phyloP scores from a whole-genome alignment of 2,113 vertebrate species.

The Varanus salvator region DNA sequence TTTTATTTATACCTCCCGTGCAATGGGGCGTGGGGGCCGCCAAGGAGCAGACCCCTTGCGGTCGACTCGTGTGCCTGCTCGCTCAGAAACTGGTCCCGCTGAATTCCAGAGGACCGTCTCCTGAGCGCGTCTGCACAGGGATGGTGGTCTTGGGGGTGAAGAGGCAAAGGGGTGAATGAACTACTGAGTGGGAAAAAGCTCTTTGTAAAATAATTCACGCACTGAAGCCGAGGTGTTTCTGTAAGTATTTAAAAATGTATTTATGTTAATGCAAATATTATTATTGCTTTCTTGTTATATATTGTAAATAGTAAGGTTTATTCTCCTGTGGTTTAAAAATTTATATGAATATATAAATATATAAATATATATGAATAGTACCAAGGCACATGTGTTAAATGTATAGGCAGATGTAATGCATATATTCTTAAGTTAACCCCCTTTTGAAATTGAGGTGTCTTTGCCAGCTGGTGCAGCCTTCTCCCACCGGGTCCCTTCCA shows the following conservation, averaged over 20 bases:
- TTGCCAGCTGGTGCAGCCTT: conserved; percentile 3
- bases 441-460: conserved; percentile 68
- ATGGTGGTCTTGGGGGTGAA: conserved; percentile 19
- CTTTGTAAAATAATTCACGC: conserved; percentile 84
- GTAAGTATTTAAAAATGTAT: conserved; percentile 86
- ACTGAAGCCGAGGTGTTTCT: conserved; percentile 88
- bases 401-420: conserved; percentile 69
- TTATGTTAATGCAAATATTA: conserved; percentile 82
- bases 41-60: not conserved
- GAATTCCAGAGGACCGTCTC: not conserved
- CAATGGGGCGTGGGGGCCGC: not conserved
- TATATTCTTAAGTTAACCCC: conserved; percentile 53
- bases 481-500: too few relatives aligned
- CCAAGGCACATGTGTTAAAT: conserved; percentile 82
- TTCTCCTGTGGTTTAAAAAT: conserved; percentile 89
- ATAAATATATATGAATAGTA: conserved; percentile 72
- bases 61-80: not conserved
- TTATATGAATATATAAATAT: conserved; percentile 18
- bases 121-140: not conserved
- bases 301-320: conserved; percentile 88
- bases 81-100: not conserved
- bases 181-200: conserved; percentile 90
- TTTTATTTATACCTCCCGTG: not conserved
- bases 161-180: conserved; percentile 81
- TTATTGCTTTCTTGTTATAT: conserved; percentile 73